Evolutionary conservation across 2,797 vertebrate species (phyloP).

Genomic region (Sebastes paucispinis): DNA sequence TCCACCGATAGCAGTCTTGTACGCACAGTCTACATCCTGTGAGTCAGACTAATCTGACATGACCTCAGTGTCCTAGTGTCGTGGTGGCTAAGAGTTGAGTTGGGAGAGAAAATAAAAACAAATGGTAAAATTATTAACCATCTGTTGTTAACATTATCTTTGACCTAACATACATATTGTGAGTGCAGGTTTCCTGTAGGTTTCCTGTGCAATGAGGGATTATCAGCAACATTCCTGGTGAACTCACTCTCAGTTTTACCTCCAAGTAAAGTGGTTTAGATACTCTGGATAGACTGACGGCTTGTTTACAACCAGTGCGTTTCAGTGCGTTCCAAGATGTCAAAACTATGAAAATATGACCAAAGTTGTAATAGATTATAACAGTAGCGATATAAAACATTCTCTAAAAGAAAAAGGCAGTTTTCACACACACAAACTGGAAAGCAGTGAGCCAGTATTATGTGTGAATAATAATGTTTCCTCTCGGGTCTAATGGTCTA

Average conservation of each 20-base stretch:
- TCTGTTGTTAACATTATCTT: not conserved
- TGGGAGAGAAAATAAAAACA: not conserved
- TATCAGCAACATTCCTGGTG: not conserved
- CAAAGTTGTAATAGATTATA: not conserved
- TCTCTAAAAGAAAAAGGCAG: not conserved
- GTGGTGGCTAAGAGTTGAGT: not conserved
- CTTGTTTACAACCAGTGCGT: not conserved
- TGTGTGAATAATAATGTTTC: slow-evolving; percentile 27
- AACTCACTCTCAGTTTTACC: not conserved
- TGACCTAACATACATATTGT: not conserved
- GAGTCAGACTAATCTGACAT: not conserved
- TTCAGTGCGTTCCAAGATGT: not conserved
- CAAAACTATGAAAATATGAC: not conserved
- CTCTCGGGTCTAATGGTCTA: slow-evolving; percentile 4
- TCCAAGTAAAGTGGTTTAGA: not conserved
- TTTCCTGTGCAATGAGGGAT: not conserved
- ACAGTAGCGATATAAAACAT: not conserved
- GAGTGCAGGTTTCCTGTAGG: not conserved
- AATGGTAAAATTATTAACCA: not conserved
- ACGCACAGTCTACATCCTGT: not conserved
- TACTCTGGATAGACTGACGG: not conserved
- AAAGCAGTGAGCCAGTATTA: not conserved
- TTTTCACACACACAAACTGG: not conserved
- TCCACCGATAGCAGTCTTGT: accelerated
- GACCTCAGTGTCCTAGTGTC: not conserved